These are phyloP conservation scores for Ibidorhyncha struthersii DNA, from an alignment of 2,113 vertebrate species.

Conservation along the genomic window DNA sequence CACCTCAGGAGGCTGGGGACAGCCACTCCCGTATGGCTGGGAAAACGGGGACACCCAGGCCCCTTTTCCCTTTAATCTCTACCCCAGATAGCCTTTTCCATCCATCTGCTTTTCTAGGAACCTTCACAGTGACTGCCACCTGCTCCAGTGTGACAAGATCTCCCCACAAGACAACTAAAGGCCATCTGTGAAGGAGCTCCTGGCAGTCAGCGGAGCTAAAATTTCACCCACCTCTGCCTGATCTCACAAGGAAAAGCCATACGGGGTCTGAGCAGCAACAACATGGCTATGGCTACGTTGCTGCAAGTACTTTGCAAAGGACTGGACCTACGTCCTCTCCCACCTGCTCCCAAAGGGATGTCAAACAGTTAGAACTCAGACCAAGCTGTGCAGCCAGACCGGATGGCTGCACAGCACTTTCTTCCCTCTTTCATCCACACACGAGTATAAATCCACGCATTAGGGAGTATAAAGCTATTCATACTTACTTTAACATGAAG, in stretches of 20 bases:
- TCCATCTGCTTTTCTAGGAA: not conserved
- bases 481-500: slow-evolving; percentile 98
- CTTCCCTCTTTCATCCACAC: not conserved
- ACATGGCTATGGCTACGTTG: not conserved
- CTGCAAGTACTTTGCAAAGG: not conserved
- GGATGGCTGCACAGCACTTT: not conserved
- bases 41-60: not conserved
- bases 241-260: not conserved
- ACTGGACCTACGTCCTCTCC: not conserved
- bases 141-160: not conserved
- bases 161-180: not conserved
- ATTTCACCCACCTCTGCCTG: not conserved
- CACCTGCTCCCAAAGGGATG: not conserved
- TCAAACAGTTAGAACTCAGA: not conserved
- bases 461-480: not conserved
- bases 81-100: not conserved
- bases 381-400: not conserved
- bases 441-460: not conserved
- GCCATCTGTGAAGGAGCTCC: not conserved
- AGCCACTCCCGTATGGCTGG: not conserved
- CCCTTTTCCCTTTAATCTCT: not conserved
- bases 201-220: not conserved
- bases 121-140: not conserved
- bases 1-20: not conserved
- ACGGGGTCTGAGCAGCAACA: not conserved